Conservation (phyloP, 1,140 invertebrate species). For the Drosophila cardini region DNA sequence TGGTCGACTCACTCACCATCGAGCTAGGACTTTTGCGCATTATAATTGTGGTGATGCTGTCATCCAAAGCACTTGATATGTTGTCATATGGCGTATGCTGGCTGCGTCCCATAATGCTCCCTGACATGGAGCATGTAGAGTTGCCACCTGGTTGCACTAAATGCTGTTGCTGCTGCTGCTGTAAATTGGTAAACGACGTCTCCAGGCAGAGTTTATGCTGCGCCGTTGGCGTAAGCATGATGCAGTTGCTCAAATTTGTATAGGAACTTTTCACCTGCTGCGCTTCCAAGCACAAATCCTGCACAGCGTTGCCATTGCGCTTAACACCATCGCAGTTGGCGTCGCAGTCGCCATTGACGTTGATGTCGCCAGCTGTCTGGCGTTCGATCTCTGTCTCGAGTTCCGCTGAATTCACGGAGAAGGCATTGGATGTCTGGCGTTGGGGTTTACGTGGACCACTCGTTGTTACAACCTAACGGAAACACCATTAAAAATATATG, state of each 20-base stretch:
- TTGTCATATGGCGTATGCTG: constrained; percentile 78
- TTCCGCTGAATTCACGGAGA: constrained; percentile 73
- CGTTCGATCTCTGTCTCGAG: constrained; percentile 58
- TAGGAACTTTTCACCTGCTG: constrained; percentile 66
- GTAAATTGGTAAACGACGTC: constrained; percentile 89
- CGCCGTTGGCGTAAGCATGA: constrained; percentile 85
- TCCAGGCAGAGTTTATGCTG: constrained; percentile 89
- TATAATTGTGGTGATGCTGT: constrained; percentile 72
- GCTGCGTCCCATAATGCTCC: constrained; percentile 80
- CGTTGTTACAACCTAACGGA: constrained; percentile 90
- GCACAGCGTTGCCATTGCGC: constrained; percentile 6
- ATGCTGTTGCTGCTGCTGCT: constrained; percentile 50
- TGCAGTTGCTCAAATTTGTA: constrained; percentile 69
- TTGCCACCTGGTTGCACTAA: constrained; percentile 66
- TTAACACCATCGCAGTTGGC: constrained; percentile 13
- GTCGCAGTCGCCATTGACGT: constrained; percentile 5
- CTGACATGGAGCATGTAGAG: constrained; percentile 85
- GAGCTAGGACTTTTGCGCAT: constrained; percentile 73
- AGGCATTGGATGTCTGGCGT: constrained; percentile 85
- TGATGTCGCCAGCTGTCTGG: neutral
- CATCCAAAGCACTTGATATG: constrained; percentile 77
- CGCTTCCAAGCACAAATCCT: constrained; percentile 13
- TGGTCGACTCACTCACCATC: constrained; percentile 67
- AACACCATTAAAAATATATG: neutral
- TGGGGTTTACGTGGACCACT: constrained; percentile 90